Conservation (phyloP, 2,113 vertebrate species). For the Serranochromis macrocephalus region DNA sequence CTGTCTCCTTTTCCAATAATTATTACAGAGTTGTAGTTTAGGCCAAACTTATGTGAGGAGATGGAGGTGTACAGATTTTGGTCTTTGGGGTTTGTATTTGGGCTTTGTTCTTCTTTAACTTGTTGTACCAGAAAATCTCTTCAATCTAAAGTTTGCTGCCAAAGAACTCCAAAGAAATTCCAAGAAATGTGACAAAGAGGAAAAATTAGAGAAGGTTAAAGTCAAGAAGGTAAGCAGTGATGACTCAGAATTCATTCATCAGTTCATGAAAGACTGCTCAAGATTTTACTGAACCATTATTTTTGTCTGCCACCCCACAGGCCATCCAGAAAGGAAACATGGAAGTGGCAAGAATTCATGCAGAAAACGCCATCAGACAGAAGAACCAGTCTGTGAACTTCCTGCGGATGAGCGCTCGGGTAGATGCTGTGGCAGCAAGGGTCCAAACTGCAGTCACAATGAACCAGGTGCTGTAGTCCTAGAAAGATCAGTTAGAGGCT, state of each 20-base stretch:
- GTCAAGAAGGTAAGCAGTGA: slow-evolving; percentile 83
- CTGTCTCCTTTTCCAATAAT: neutral
- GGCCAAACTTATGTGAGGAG: neutral
- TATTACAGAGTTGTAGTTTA: neutral
- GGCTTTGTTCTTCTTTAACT: slow-evolving; percentile 55
- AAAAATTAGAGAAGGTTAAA: slow-evolving; percentile 86
- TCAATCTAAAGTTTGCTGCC: slow-evolving; percentile 89
- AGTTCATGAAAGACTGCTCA: neutral
- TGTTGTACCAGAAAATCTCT: slow-evolving; percentile 76
- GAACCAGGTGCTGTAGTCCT: slow-evolving; percentile 79
- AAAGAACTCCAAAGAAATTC: slow-evolving; percentile 87
- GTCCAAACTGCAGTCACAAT: slow-evolving; percentile 96
- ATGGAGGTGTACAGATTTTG: neutral
- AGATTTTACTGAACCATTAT: neutral
- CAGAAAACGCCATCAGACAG: slow-evolving; percentile 95
- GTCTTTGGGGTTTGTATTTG: neutral
- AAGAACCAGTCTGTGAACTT: slow-evolving; percentile 96
- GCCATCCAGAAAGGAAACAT: slow-evolving; percentile 96
- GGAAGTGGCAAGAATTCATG: slow-evolving; percentile 94
- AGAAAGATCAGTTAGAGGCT: neutral
- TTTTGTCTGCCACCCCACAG: slow-evolving; percentile 42
- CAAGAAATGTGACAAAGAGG: slow-evolving; percentile 92
- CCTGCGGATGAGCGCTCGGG: slow-evolving; percentile 93
- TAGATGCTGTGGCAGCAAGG: slow-evolving; percentile 89
- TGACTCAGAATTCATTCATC: neutral